Evolutionary conservation across 2,888 invertebrate genomes (phyloP).

Genomic region (Drosophila suboccidentalis): DNA sequence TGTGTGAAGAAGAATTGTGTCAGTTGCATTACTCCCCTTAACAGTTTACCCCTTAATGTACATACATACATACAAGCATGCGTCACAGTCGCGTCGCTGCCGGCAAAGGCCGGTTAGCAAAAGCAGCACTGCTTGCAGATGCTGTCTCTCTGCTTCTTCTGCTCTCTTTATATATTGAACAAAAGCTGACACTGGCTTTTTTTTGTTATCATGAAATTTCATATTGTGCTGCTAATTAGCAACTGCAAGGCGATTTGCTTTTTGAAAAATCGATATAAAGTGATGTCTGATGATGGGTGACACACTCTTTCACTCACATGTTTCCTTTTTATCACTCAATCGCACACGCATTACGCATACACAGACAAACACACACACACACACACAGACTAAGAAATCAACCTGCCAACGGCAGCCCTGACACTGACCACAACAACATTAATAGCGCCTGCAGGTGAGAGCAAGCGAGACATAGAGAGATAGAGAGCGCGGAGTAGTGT

Average conservation of each 20-base stretch:
- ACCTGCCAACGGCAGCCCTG: slow-evolving; percentile 65
- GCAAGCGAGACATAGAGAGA: slow-evolving; percentile 4
- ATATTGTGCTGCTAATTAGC: slow-evolving; percentile 62
- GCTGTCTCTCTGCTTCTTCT: slow-evolving; percentile 23
- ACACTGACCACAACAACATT: slow-evolving; percentile 77
- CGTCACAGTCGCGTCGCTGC: slow-evolving; percentile 35
- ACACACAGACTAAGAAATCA: slow-evolving; percentile 21
- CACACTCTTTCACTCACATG: slow-evolving; percentile 61
- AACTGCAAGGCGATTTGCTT: slow-evolving; percentile 29
- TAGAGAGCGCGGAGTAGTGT: slow-evolving; percentile 1
- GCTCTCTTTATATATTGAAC: slow-evolving; percentile 12
- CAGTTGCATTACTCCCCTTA: slow-evolving; percentile 38
- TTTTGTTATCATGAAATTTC: slow-evolving; percentile 17
- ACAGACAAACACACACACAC: slow-evolving; percentile 5
- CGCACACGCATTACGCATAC: slow-evolving; percentile 42
- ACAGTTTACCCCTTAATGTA: slow-evolving; percentile 27
- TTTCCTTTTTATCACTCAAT: slow-evolving; percentile 70
- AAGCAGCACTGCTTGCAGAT: slow-evolving; percentile 28
- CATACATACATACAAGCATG: neutral
- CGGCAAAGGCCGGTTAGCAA: slow-evolving; percentile 55
- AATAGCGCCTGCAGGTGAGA: slow-evolving; percentile 15
- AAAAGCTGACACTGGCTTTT: slow-evolving; percentile 14
- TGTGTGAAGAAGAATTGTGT: slow-evolving; percentile 50
- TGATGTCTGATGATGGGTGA: slow-evolving; percentile 52
- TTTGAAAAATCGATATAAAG: slow-evolving; percentile 28